These are phyloP conservation scores for Leptopilina myrica DNA, from an alignment of 2,888 invertebrate genomes.

Conservation along the genomic window DNA sequence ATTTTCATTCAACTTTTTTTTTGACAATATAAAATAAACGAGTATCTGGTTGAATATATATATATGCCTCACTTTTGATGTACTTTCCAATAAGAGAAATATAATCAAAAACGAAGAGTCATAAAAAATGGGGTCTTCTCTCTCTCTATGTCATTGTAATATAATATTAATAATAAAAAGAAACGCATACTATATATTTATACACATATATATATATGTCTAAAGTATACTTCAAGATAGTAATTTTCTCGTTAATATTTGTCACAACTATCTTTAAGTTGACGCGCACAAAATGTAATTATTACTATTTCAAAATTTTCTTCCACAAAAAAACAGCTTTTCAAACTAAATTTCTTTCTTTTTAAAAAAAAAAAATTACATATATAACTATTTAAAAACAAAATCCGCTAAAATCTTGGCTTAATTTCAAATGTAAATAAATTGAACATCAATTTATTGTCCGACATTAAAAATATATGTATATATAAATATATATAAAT, in stretches of 20 bases:
- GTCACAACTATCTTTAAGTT: constrained; percentile 62
- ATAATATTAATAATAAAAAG: constrained; percentile 57
- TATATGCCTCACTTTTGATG: constrained; percentile 50
- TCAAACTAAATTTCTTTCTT: neutral
- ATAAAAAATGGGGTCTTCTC: constrained; percentile 53
- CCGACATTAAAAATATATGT: neutral
- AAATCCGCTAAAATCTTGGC: neutral
- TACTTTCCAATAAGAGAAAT: constrained; percentile 26
- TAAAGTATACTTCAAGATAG: constrained; percentile 63
- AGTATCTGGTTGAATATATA: constrained; percentile 60
- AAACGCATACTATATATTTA: constrained; percentile 59
- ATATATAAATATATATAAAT: neutral
- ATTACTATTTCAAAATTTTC: constrained; percentile 37
- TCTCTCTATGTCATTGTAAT: constrained; percentile 52
- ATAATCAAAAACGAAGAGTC: constrained; percentile 54
- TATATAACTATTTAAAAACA: neutral
- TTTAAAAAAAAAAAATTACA: neutral
- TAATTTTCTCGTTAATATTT: constrained; percentile 51
- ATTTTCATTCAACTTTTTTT: constrained; percentile 38
- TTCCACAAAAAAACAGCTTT: neutral
- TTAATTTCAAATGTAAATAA: neutral
- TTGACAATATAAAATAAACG: constrained; percentile 57
- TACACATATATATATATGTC: constrained; percentile 47
- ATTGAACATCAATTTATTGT: neutral
- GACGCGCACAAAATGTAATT: constrained; percentile 62